These are phyloP conservation scores for Capitella teleta DNA, from an alignment of 1,140 invertebrate species.

Conservation along the genomic window DNA sequence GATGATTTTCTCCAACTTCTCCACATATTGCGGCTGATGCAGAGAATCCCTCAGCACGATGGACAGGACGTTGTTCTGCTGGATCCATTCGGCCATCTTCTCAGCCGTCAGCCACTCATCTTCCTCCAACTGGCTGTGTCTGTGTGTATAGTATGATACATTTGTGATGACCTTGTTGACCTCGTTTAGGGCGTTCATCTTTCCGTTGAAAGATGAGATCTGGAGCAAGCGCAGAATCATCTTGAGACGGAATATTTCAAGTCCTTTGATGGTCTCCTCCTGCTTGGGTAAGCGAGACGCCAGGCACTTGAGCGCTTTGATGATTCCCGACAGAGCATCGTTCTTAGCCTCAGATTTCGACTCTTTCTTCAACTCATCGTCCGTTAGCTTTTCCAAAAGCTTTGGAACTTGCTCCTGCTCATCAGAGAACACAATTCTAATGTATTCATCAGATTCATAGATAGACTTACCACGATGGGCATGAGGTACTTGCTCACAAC, in stretches of 20 bases:
- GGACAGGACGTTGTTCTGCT: slow-evolving; percentile 87
- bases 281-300: slow-evolving; percentile 65
- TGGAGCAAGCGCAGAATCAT: slow-evolving; percentile 87
- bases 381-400: slow-evolving; percentile 85
- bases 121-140: slow-evolving; percentile 53
- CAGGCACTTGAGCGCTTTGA: slow-evolving; percentile 68
- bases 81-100: slow-evolving; percentile 74
- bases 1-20: slow-evolving; percentile 93
- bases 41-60: slow-evolving; percentile 90
- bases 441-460: not conserved
- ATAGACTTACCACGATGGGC: slow-evolving; percentile 70
- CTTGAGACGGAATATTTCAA: slow-evolving; percentile 91
- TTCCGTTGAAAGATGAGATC: slow-evolving; percentile 96
- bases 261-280: slow-evolving; percentile 71
- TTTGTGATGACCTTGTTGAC: slow-evolving; percentile 93
- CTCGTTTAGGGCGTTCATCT: slow-evolving; percentile 98
- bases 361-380: slow-evolving; percentile 93
- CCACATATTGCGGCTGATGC: slow-evolving; percentile 91
- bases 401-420: slow-evolving; percentile 53
- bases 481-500: slow-evolving; percentile 87
- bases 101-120: slow-evolving; percentile 90
- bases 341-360: slow-evolving; percentile 62
- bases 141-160: slow-evolving; percentile 63
- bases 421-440: not conserved
- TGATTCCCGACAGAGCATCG: slow-evolving; percentile 54